Base-by-base conservation (phyloP, 2,797 vertebrate species). In the Limnodromus scolopaceus region DNA sequence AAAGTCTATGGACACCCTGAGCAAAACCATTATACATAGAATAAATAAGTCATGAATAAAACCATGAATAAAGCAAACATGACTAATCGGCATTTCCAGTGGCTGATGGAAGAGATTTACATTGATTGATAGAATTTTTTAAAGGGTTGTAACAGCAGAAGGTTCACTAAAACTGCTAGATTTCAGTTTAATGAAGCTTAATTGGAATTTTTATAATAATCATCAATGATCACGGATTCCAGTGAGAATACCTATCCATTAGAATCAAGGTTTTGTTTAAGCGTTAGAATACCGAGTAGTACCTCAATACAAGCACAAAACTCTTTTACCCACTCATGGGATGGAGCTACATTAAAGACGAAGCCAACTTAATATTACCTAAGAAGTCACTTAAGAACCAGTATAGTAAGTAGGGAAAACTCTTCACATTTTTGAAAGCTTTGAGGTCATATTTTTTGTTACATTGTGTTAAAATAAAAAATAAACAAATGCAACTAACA, bases 291-390 rank as follows among this genome's bases (percentile, higher is more conserved):
- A n/a, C n/a, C n/a, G n/a, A n/a, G n/a, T n/a, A n/a, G n/a, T n/a
- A n/a, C n/a, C n/a, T n/a, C n/a, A n/a, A n/a, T n/a, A n/a, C n/a
- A 69, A 81, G 27, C 15, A 81, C n/a, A 60, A 13, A 53, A 51
- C 41, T 64, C 41, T 34, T 82, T 82, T 32, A 75, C 17, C 19
- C 22, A 66, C 27, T 53, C 27, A 38, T 0, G 0, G 6, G 13
- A 48, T 1, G 1, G 38, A 72, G 18, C 11, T 41, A 27, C 1
- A 0, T 51, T 66, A 65, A 74, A 74, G 34, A 65, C 0, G 0
- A 45, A 20, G 16, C 8, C 25, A 87, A 46, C 48, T 53, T 64
- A 82, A 19, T n/a, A 24, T 30, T 39, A 4, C 24, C 18, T 16
- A 39, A 60, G 61, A 34, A 70, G 39, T 9, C 27, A 79, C 38